Percentiles rank a stretch among this genome's conserved stretches.
These are phyloP conservation scores for Megathymus violae DNA, from an alignment of 1,140 invertebrate species.

Conservation along the genomic window DNA sequence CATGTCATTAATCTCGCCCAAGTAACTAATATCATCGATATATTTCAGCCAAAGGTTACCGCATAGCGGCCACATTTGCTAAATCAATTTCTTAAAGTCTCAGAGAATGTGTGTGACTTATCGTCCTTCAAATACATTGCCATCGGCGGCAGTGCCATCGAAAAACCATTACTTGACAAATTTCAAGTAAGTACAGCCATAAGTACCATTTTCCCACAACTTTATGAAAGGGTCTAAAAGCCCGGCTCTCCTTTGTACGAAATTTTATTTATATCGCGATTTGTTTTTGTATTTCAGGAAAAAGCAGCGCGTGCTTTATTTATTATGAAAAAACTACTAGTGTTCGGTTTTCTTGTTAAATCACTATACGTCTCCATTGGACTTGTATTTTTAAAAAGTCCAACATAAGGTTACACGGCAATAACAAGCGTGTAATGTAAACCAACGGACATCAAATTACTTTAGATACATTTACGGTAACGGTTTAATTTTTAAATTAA, in stretches of 20 bases:
- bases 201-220: slow-evolving; percentile 13
- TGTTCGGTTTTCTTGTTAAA: too few relatives aligned
- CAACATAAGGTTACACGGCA: too few relatives aligned
- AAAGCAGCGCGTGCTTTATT: too few relatives aligned
- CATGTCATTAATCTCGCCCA: slow-evolving; percentile 18
- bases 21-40: slow-evolving; percentile 17
- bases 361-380: too few relatives aligned
- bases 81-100: slow-evolving; percentile 49
- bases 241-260: slow-evolving; percentile 1
- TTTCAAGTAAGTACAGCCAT: slow-evolving; percentile 47
- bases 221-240: slow-evolving; percentile 15
- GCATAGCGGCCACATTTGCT: slow-evolving; percentile 53
- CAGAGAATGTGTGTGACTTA: slow-evolving; percentile 52
- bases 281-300: slow-evolving; percentile 33
- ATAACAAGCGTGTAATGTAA: too few relatives aligned
- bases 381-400: too few relatives aligned
- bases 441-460: too few relatives aligned
- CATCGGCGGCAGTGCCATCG: slow-evolving; percentile 50
- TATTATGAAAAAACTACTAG: too few relatives aligned
- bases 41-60: slow-evolving; percentile 51
- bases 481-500: slow-evolving; percentile 15
- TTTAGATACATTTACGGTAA: background rate
- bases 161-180: slow-evolving; percentile 47
- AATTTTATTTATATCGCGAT: background rate
- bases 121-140: slow-evolving; percentile 53